A percentile compares a stretch with the other conserved stretches of the same genome.
Evolutionary conservation across 2,888 invertebrate genomes (phyloP).

Genomic region (Tipula lateralis): DNA sequence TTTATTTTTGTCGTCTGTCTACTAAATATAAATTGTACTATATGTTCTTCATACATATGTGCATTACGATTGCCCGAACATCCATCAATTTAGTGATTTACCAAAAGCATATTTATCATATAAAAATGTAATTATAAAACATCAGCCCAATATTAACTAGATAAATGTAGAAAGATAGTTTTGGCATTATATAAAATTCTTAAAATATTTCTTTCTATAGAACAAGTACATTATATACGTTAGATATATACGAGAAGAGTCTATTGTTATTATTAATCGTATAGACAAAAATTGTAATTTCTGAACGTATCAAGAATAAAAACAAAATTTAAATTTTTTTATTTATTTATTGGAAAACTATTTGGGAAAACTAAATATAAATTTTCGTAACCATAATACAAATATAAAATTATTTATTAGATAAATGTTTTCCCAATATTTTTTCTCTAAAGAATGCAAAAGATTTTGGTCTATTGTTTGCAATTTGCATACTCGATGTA

Average conservation of each 20-base stretch:
- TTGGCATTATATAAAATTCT: too few species aligned
- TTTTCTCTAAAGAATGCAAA: background rate
- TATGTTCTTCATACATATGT: background rate
- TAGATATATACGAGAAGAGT: background rate
- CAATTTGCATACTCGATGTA: background rate
- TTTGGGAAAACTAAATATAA: background rate
- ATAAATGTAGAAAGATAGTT: background rate
- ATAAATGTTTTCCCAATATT: background rate
- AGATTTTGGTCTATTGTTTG: background rate
- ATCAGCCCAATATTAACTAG: background rate
- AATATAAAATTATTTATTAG: background rate
- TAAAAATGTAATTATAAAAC: background rate
- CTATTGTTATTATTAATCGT: background rate
- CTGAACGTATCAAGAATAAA: background rate
- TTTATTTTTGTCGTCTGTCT: background rate
- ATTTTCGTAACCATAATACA: background rate
- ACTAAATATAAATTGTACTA: background rate
- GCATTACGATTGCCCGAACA: background rate
- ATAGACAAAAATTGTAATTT: background rate
- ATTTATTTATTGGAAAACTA: background rate
- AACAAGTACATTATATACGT: background rate
- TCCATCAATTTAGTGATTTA: background rate
- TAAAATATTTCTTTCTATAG: background rate
- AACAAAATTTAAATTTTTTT: background rate
- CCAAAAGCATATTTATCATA: background rate